A percentile compares a stretch with the other conserved stretches of the same genome.
Evolutionary conservation across 2,113 vertebrate genomes (phyloP).

Genomic region (Hemicordylus capensis): DNA sequence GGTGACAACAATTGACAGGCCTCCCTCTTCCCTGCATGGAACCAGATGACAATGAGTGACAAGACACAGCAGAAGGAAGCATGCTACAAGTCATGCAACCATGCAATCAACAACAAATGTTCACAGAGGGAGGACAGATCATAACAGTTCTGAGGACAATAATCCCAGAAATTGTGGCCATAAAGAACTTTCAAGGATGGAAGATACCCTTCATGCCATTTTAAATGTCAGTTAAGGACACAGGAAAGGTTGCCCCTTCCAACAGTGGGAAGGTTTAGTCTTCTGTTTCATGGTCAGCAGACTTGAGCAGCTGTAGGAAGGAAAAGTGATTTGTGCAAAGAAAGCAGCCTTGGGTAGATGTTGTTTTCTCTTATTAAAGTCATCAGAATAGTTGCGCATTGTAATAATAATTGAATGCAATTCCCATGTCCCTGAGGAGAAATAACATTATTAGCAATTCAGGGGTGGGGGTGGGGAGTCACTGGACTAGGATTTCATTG

Average conservation of each 20-base stretch:
- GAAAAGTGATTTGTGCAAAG: not conserved
- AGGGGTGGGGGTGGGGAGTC: not conserved
- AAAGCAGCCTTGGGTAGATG: not conserved
- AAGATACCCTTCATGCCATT: not conserved
- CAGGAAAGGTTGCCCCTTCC: not conserved
- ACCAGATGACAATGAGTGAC: conserved; percentile 21
- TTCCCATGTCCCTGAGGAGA: not conserved
- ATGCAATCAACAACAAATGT: conserved; percentile 53
- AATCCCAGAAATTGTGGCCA: not conserved
- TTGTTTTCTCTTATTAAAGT: not conserved
- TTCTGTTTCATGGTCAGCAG: not conserved
- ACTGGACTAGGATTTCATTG: not conserved
- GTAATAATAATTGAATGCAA: not conserved
- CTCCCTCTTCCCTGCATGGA: not conserved
- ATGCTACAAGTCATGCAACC: conserved; percentile 57
- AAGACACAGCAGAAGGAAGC: not conserved
- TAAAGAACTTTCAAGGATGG: not conserved
- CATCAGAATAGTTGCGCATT: not conserved
- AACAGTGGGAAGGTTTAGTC: not conserved
- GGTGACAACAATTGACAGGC: conserved; percentile 21
- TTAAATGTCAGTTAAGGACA: not conserved
- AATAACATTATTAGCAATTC: conserved; percentile 16
- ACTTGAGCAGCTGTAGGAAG: conserved; percentile 20
- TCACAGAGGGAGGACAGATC: conserved; percentile 29
- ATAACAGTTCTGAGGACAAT: conserved; percentile 29